These are phyloP conservation scores for Sebastes kiyomatsui DNA, from an alignment of 2,797 vertebrate genomes.

Conservation along the genomic window DNA sequence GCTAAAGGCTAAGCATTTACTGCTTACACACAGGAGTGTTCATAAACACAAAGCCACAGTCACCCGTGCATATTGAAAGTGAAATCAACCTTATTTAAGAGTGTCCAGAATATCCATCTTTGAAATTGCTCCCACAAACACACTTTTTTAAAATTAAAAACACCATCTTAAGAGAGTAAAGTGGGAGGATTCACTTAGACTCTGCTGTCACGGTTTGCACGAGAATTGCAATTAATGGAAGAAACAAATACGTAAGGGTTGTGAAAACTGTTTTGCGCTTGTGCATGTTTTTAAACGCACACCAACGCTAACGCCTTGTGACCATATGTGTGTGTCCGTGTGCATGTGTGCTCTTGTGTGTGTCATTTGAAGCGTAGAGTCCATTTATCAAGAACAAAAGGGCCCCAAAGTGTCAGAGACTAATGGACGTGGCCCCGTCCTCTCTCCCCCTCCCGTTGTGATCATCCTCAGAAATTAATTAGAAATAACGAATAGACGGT, in stretches of 20 bases:
- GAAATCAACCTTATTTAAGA: conserved; percentile 24
- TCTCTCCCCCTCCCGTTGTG: conserved; percentile 67
- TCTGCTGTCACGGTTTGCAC: neutral
- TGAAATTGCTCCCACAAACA: neutral
- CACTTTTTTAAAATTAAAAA: conserved; percentile 6
- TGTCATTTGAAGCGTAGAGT: conserved; percentile 63
- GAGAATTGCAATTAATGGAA: neutral
- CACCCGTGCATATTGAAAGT: neutral
- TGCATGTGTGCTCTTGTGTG: conserved; percentile 23
- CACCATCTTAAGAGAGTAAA: neutral
- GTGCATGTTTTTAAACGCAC: neutral
- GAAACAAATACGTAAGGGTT: neutral
- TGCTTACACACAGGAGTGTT: neutral
- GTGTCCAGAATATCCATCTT: conserved; percentile 14
- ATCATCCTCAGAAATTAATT: conserved; percentile 86
- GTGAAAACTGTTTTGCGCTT: neutral
- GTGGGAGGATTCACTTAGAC: neutral
- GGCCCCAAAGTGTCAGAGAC: conserved; percentile 80
- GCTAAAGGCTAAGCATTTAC: conserved; percentile 47
- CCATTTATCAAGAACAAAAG: conserved; percentile 84
- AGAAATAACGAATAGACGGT: conserved; percentile 84
- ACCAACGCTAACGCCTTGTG: neutral
- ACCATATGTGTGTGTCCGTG: neutral
- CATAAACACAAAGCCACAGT: conserved; percentile 16
- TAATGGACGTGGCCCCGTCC: conserved; percentile 76